Base-by-base conservation (phyloP, 2,888 invertebrate genomes). In the Pyrocoelia pectoralis region DNA sequence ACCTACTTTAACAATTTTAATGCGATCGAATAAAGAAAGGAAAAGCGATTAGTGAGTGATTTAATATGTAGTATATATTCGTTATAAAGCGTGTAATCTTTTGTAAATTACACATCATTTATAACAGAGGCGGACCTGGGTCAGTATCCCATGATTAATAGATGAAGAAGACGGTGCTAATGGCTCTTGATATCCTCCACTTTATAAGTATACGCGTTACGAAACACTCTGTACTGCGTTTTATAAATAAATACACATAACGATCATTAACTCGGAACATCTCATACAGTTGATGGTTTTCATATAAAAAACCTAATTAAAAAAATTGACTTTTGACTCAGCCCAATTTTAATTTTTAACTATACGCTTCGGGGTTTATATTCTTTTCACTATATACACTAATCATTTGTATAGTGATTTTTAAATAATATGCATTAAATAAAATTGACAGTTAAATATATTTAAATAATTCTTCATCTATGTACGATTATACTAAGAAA, bases 81-180 rank as follows among this genome's bases (percentile, higher is more conserved):
- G 74, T 74, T 78, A 78, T 79, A 78, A 78, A 79, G 74, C 78
- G 72, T 79, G 76, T 80, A 80, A 80, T 79, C 78, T 78, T 76
- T 77, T 77, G 74, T 75, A 79, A 80, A 80, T 80, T 80, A 80
- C 77, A 79, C 77, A 73, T 78, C 79, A 79, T 80, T 79, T 80
- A 79, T 78, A 75, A 74, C 73, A 72, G 76, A 73, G 78, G 78
- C 75, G 76, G 75, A 59, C 64, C 70, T 63, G 67, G 72, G 72
- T 72, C 71, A 73, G 72, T 70, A 72, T 73, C 72, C 72, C 72
- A 75, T 79, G 79, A 80, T 80, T 79, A 79, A 80, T 80, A 75
- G 78, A 77, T 75, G 75, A 76, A 72, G 74, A 71, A 71, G 73
- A 72, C 73, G 74, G 77, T 76, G 78, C 76, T 80, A 79, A 79